phyloP scores from a whole-genome alignment of 2,797 vertebrate species.

The Botia almorhae region DNA sequence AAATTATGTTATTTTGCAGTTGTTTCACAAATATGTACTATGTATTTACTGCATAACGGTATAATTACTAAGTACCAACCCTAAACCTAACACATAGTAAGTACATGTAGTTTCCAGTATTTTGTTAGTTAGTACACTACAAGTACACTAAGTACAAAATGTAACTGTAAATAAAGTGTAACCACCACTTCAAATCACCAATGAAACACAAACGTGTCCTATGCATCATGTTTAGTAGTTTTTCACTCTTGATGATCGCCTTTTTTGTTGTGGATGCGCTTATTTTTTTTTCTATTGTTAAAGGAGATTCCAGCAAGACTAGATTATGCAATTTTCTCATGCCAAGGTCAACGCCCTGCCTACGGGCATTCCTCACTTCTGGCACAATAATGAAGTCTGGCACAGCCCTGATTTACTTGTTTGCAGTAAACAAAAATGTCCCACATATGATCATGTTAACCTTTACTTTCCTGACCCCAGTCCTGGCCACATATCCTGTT shows the following conservation, averaged over 20 bases:
- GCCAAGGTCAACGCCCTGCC: not conserved
- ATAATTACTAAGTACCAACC: too few relatives aligned
- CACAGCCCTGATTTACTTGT: slow-evolving; percentile 59
- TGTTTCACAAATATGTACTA: too few relatives aligned
- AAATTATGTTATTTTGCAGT: not conserved
- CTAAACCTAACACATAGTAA: too few relatives aligned
- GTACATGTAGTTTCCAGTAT: too few relatives aligned
- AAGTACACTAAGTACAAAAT: too few relatives aligned
- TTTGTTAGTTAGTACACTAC: too few relatives aligned
- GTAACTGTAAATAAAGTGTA: too few relatives aligned
- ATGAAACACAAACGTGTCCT: not conserved
- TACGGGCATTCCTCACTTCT: slow-evolving; percentile 47
- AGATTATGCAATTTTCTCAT: slow-evolving; percentile 9
- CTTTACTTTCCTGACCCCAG: not conserved
- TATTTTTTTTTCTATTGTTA: too few relatives aligned
- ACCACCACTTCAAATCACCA: not conserved
- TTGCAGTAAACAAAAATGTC: slow-evolving; percentile 55
- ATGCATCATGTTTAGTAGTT: not conserved
- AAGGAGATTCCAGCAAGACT: slow-evolving; percentile 54
- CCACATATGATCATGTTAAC: slow-evolving; percentile 4
- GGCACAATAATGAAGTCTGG: slow-evolving; percentile 20
- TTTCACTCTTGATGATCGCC: not conserved
- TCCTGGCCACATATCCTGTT: not conserved
- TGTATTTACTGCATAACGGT: too few relatives aligned
- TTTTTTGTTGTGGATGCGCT: too few relatives aligned